A percentile compares a stretch with the other conserved stretches of the same genome.
phyloP scores from a whole-genome alignment of 2,888 invertebrate genomes.

The Pandemis corylana region DNA sequence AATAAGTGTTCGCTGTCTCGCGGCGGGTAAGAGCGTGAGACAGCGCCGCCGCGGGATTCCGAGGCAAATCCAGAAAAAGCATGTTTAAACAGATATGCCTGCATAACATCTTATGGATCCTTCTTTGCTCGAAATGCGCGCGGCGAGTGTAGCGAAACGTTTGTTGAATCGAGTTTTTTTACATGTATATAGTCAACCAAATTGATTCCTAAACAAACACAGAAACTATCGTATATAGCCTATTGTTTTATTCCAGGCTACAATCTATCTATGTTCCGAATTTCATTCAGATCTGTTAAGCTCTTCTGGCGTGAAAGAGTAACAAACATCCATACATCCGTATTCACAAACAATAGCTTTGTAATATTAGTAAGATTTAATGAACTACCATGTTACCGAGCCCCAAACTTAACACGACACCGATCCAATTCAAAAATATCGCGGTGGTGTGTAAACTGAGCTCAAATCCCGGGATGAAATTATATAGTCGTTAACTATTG shows the following conservation, averaged over 20 bases:
- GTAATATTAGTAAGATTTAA: too few species aligned
- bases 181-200: too few species aligned
- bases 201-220: too few species aligned
- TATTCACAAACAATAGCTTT: too few species aligned
- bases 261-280: too few species aligned
- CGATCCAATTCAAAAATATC: neutral
- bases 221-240: too few species aligned
- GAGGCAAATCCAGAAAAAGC: conserved; percentile 46
- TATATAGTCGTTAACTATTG: conserved; percentile 57
- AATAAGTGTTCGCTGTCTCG: conserved; percentile 41
- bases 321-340: too few species aligned
- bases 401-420: neutral
- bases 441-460: neutral
- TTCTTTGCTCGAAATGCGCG: neutral
- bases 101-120: conserved; percentile 1
- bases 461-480: conserved; percentile 49
- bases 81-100: neutral
- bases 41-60: conserved; percentile 40
- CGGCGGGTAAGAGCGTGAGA: conserved; percentile 13
- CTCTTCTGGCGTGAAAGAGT: too few species aligned
- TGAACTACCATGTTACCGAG: neutral
- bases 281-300: too few species aligned
- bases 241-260: too few species aligned
- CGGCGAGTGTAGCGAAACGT: neutral
- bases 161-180: neutral